phyloP scores from a whole-genome alignment of 2,797 vertebrate species.

The Prionace glauca region DNA sequence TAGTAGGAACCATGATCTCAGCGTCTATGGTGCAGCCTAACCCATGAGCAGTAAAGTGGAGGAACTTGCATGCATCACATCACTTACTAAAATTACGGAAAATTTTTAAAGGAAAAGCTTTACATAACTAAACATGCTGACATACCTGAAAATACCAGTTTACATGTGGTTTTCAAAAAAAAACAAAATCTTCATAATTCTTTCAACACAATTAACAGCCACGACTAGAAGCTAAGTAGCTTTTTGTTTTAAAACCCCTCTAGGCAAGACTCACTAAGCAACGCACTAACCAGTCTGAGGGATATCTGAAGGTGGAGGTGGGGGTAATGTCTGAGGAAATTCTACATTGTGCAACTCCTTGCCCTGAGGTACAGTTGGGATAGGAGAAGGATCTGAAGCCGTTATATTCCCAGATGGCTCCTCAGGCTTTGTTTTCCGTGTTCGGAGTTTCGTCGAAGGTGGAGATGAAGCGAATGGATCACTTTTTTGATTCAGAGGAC shows the following conservation, averaged over 20 bases:
- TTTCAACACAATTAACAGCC: slow-evolving; percentile 37
- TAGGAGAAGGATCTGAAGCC: neutral
- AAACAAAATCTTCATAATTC: slow-evolving; percentile 34
- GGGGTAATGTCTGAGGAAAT: slow-evolving; percentile 58
- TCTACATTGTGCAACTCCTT: slow-evolving; percentile 22
- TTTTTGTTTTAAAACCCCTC: slow-evolving; percentile 36
- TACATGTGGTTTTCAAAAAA: slow-evolving; percentile 33
- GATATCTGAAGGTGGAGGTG: slow-evolving; percentile 44
- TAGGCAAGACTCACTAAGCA: slow-evolving; percentile 36
- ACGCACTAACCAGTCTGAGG: slow-evolving; percentile 46
- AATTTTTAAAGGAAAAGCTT: slow-evolving; percentile 4
- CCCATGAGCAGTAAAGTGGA: slow-evolving; percentile 36
- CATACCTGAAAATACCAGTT: slow-evolving; percentile 37
- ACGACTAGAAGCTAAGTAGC: slow-evolving; percentile 33
- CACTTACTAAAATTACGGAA: slow-evolving; percentile 33
- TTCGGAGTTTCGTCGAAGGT: neutral
- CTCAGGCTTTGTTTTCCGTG: slow-evolving; percentile 16
- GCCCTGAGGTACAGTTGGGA: slow-evolving; percentile 33
- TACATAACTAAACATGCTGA: slow-evolving; percentile 36
- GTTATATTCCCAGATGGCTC: neutral
- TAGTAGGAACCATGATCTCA: slow-evolving; percentile 36
- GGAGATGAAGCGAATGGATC: slow-evolving; percentile 13
- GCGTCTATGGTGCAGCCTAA: slow-evolving; percentile 29
- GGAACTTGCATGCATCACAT: slow-evolving; percentile 34
- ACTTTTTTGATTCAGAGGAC: slow-evolving; percentile 14